A percentile compares a stretch with the other conserved stretches of the same genome.
Conservation (phyloP, 1,140 invertebrate genomes). For the Achroia grisella region DNA sequence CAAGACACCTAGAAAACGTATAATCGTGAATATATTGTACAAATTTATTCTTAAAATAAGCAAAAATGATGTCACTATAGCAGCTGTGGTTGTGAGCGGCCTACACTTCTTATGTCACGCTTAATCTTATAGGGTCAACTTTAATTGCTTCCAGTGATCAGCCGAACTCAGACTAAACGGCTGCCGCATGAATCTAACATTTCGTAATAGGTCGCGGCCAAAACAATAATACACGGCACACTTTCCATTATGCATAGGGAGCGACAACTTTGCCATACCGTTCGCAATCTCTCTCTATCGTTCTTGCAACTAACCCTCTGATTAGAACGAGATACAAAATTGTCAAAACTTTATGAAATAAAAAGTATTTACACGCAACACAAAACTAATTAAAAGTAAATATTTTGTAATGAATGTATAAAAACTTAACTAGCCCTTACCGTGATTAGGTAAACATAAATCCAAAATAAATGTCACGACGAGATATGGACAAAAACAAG, state of each 20-base stretch:
- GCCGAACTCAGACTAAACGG: conserved; percentile 30
- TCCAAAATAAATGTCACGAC: conserved; percentile 50
- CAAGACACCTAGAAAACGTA: too few relatives aligned
- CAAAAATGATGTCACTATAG: conserved; percentile 46
- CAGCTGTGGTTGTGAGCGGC: conserved; percentile 16
- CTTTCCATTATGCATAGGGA: conserved; percentile 48
- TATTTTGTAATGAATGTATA: conserved; percentile 6
- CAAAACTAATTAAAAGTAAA: conserved; percentile 15
- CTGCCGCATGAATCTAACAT: conserved; percentile 32
- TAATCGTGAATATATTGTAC: too few relatives aligned
- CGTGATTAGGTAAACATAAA: conserved; percentile 61
- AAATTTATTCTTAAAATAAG: conserved; percentile 28
- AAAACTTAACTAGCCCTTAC: conserved; percentile 32
- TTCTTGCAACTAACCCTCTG: conserved; percentile 21
- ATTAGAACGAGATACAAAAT: conserved; percentile 29
- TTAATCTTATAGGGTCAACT: conserved; percentile 25
- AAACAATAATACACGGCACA: conserved; percentile 64
- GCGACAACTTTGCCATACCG: conserved; percentile 35
- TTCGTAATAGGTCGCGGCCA: conserved; percentile 58
- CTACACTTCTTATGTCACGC: conserved; percentile 51
- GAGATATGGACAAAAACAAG: conserved; percentile 58
- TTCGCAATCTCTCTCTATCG: conserved; percentile 31
- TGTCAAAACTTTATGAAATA: conserved; percentile 60
- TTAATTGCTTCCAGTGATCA: conserved; percentile 20
- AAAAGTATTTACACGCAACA: conserved; percentile 45